A percentile compares a stretch with the other conserved stretches of the same genome.
Evolutionary conservation across 2,797 vertebrate species (phyloP).

Genomic region (Coendou prehensilis): DNA sequence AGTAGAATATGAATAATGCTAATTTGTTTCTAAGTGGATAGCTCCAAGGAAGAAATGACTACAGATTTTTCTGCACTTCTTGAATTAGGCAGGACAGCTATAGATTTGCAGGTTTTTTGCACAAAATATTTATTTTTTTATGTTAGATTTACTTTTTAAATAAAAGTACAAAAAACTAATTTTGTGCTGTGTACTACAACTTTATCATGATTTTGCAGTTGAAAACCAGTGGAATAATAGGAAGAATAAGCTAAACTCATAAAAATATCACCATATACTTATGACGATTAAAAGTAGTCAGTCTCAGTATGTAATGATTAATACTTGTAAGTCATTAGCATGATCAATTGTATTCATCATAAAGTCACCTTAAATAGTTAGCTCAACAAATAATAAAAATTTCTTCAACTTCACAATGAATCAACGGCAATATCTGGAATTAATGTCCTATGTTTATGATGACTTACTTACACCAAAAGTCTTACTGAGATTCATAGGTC

Average conservation of each 20-base stretch:
- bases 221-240: not conserved
- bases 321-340: slow-evolving; percentile 6
- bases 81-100: not conserved
- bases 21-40: not conserved
- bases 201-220: not conserved
- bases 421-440: not conserved
- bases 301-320: not conserved
- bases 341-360: slow-evolving; percentile 1
- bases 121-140: not conserved
- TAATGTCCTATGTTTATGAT: not conserved
- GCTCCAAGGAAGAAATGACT: not conserved
- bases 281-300: not conserved
- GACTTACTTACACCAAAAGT: not conserved
- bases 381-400: not conserved
- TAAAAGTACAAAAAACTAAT: not conserved
- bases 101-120: not conserved
- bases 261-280: not conserved
- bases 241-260: not conserved
- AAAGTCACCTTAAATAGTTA: not conserved
- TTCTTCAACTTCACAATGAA: not conserved
- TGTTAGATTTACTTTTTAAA: not conserved
- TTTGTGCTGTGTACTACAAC: not conserved
- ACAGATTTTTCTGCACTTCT: not conserved
- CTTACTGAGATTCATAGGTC: not conserved
- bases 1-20: not conserved